Evolutionary conservation across 2,888 invertebrate species (phyloP).

Genomic region (Branchellion lobata): DNA sequence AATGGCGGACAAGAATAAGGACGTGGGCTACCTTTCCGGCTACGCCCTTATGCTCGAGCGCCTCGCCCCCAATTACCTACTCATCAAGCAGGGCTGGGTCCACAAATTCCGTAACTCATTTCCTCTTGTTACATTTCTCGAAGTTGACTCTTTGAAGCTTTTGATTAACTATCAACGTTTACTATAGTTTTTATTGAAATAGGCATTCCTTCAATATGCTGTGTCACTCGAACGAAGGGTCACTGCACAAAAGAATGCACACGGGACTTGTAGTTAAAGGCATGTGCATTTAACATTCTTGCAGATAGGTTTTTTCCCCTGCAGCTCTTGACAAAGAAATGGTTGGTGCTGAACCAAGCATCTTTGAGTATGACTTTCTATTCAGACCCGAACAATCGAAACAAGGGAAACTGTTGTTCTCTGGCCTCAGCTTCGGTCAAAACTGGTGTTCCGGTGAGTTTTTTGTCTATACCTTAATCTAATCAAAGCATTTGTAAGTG

Average conservation of each 20-base stretch:
- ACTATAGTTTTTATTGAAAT: too few relatives aligned
- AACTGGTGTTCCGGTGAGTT: too few relatives aligned
- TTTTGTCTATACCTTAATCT: too few relatives aligned
- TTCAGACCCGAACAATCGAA: not conserved
- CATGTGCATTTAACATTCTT: too few relatives aligned
- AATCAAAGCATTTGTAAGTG: too few relatives aligned
- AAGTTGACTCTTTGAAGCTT: too few relatives aligned
- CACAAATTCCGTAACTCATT: not conserved
- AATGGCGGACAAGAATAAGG: not conserved
- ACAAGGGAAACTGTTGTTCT: not conserved
- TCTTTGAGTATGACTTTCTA: not conserved
- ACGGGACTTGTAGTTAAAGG: too few relatives aligned
- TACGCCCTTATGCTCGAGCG: not conserved
- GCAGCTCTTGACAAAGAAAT: not conserved
- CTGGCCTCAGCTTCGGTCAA: too few relatives aligned
- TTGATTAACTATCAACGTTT: too few relatives aligned
- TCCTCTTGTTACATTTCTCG: not conserved
- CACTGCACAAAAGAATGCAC: too few relatives aligned
- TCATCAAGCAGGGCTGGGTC: slow-evolving; percentile 5
- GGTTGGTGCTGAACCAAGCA: not conserved
- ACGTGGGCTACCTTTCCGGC: not conserved
- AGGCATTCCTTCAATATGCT: too few relatives aligned
- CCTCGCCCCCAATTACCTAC: not conserved
- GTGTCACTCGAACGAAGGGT: too few relatives aligned
- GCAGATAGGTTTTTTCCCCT: not conserved